Percentiles rank a stretch among this genome's conserved stretches.
Conservation (phyloP, 2,888 invertebrate genomes). For the Eueremaeus valkanovi region DNA sequence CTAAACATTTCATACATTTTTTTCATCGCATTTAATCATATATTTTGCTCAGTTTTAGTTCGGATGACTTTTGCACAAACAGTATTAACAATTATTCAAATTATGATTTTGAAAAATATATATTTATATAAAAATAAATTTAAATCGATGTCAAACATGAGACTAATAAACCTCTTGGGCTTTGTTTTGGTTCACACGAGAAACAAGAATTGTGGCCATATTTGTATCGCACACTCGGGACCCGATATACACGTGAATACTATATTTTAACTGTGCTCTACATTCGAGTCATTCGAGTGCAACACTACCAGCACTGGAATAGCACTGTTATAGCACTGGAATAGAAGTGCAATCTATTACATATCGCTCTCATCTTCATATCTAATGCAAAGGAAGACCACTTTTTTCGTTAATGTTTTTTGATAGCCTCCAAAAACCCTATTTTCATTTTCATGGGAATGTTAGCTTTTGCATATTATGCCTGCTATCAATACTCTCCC, state of each 20-base stretch:
- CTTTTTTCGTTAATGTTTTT: constrained; percentile 25
- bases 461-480: constrained; percentile 18
- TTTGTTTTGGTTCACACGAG: constrained; percentile 30
- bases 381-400: constrained; percentile 14
- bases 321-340: background rate
- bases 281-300: background rate
- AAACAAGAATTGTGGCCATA: constrained; percentile 25
- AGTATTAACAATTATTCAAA: background rate
- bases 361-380: background rate
- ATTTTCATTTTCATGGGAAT: constrained; percentile 35
- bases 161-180: constrained; percentile 14
- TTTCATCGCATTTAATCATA: background rate
- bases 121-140: no score
- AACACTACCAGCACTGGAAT: background rate
- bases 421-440: background rate
- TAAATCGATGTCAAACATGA: background rate
- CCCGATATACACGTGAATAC: background rate
- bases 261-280: background rate
- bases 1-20: no score
- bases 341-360: background rate
- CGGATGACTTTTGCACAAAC: background rate
- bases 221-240: constrained; percentile 10
- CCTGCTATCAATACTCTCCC: constrained; percentile 27
- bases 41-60: background rate
- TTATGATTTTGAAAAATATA: background rate